phyloP scores from a whole-genome alignment of 2,113 vertebrate genomes.

The Sitta europaea region DNA sequence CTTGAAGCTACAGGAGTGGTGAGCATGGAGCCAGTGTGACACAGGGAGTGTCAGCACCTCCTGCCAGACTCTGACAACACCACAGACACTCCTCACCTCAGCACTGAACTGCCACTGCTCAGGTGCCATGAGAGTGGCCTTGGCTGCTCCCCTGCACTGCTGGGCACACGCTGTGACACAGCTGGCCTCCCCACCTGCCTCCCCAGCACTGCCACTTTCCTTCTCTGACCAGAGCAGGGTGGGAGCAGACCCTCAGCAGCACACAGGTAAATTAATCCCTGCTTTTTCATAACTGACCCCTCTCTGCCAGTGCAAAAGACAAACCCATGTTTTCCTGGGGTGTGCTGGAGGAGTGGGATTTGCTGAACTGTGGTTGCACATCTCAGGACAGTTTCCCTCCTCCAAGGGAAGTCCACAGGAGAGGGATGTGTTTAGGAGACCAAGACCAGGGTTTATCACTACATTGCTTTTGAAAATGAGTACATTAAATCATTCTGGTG shows the following conservation, averaged over 20 bases:
- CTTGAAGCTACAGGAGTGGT: background rate
- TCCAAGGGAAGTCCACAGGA: background rate
- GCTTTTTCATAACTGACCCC: background rate
- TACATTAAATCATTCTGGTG: background rate
- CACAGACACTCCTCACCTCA: background rate
- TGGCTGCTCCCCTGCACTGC: background rate
- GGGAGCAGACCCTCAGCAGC: background rate
- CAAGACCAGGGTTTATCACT: background rate
- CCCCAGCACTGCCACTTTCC: background rate
- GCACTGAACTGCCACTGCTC: fast-evolving
- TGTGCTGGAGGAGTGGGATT: background rate
- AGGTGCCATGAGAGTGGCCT: fast-evolving
- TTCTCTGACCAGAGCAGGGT: background rate
- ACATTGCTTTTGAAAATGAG: background rate
- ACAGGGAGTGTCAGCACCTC: background rate
- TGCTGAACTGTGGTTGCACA: background rate
- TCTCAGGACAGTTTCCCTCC: background rate
- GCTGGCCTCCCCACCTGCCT: background rate
- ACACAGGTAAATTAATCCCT: background rate
- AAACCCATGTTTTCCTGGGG: background rate
- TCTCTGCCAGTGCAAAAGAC: background rate
- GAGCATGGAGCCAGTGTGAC: background rate
- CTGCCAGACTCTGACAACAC: background rate
- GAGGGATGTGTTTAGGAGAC: background rate
- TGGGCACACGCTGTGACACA: background rate